Evolutionary conservation across 2,888 invertebrate genomes (phyloP).

Genomic region (Blera fallax): DNA sequence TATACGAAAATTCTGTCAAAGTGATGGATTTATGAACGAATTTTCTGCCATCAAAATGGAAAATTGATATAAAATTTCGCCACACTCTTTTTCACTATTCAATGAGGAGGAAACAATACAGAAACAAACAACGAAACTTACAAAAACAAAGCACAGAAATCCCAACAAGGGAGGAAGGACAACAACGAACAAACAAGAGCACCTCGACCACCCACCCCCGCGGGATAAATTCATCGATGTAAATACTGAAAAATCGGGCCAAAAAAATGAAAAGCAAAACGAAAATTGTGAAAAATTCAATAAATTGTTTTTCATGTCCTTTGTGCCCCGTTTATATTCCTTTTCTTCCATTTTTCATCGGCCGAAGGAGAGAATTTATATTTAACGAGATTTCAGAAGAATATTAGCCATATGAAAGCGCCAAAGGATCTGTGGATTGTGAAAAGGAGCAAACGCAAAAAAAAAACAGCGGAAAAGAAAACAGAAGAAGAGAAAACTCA

Average conservation of each 20-base stretch:
- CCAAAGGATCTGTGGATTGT: neutral
- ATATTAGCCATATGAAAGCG: constrained; percentile 59
- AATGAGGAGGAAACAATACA: constrained; percentile 1
- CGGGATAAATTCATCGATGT: constrained; percentile 38
- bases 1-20: constrained; percentile 22
- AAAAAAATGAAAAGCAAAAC: neutral
- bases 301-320: constrained; percentile 47
- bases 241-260: constrained; percentile 29
- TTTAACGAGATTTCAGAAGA: constrained; percentile 66
- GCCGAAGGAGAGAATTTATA: constrained; percentile 57
- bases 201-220: neutral
- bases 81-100: constrained; percentile 2
- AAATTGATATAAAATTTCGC: constrained; percentile 48
- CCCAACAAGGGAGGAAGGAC: neutral
- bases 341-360: neutral
- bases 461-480: too few relatives aligned
- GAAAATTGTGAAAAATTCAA: constrained; percentile 59
- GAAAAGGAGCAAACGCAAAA: neutral
- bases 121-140: neutral
- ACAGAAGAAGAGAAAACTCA: constrained; percentile 26
- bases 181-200: constrained; percentile 13
- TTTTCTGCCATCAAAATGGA: constrained; percentile 52
- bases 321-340: neutral
- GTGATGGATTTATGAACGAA: constrained; percentile 55
- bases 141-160: neutral